Conservation (phyloP, 2,113 vertebrate genomes). For the Turdus rufiventris region DNA sequence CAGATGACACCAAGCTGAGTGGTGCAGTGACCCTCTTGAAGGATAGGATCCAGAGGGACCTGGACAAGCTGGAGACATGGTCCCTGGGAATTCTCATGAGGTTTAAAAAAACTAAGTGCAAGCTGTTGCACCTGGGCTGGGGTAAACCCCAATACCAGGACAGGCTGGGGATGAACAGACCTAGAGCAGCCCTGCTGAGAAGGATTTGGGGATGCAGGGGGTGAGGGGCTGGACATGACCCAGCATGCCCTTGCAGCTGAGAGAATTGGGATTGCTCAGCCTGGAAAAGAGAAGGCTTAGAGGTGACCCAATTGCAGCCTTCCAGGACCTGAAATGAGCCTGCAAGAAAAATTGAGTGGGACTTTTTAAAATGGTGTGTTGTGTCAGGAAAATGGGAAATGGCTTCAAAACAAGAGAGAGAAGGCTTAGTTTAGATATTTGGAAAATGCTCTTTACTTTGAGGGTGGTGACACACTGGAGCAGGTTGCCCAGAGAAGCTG, state of each 20-base stretch:
- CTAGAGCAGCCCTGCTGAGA: neutral
- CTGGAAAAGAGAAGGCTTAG: neutral
- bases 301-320: neutral
- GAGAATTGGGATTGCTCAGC: rapidly evolving
- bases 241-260: neutral
- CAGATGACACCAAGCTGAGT: neutral
- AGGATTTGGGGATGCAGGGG: neutral
- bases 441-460: neutral
- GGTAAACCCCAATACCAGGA: rapidly evolving
- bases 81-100: neutral
- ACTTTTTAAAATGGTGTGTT: neutral
- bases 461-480: neutral
- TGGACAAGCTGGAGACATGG: neutral
- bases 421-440: neutral
- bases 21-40: neutral
- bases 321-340: neutral
- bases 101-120: too few relatives aligned
- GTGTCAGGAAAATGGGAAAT: neutral
- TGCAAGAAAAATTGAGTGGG: neutral
- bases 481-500: neutral
- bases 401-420: neutral
- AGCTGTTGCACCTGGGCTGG: neutral
- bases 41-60: neutral
- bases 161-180: neutral
- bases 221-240: neutral